Evolutionary conservation across 2,888 invertebrate species (phyloP), one percentile per base, ranked within the genome.

Genomic region (Pseudococcus viburni): DNA sequence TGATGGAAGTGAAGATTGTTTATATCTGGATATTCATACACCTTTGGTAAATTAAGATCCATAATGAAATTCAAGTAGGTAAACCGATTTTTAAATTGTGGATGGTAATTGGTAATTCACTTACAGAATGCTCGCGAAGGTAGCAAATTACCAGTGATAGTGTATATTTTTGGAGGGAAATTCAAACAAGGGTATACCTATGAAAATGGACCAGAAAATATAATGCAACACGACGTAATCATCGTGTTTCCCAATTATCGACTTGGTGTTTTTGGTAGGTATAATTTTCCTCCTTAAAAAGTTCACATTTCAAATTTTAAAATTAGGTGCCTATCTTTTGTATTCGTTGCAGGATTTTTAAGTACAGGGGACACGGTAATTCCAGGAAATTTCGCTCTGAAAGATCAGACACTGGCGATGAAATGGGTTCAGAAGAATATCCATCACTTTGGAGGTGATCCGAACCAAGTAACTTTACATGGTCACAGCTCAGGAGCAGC

Each of bases 361-460:
- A 89, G 89, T 9, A 48, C 59, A 7, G 89, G 86, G 80, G 87
- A 89, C 26, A 84, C 86, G 7, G 42, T 80, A 0, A 39, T 83
- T 22, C 89, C 86, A 0, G 89, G 89, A 22, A 89, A 89, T 86
- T 86, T 89, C 33, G 89, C 84, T 51, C 9, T 89, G 48, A 89
- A 88, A 89, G 99, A 99, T 92, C 97, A 97, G 93, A 94, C 97
- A 89, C 98, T 98, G 0, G 98, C 98, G 0, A 92, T 99, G 73
- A 95, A 97, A 90, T 99, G 99, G 99, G 94, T 99, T 89, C 95
- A 96, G 90, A 97, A 97, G 91, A 99, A 99, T 91, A 96, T 99
- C 55, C 96, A 93, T 11, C 95, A 95, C 77, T 96, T 99, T 91
- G 97, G 97, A 42, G 99, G 99, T 0, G 96, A 99, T 92, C 95